phyloP scores from a whole-genome alignment of 2,797 vertebrate species.

The Cirrhinus molitorella region DNA sequence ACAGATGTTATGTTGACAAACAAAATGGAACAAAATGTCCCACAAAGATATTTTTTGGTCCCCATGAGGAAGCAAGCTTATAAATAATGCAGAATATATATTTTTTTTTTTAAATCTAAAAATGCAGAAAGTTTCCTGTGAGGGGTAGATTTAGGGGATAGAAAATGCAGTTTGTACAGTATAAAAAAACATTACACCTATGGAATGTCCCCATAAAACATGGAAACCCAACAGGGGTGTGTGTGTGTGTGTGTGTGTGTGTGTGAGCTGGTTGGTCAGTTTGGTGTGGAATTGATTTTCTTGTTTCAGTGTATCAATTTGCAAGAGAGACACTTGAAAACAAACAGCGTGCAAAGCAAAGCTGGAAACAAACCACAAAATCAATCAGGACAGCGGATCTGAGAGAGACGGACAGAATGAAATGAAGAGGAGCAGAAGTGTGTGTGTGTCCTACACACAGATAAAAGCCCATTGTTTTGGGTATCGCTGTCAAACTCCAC shows the following conservation, averaged over 20 bases:
- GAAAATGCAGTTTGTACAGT: too few species aligned
- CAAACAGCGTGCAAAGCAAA: conserved; percentile 47
- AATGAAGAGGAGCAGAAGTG: conserved; percentile 21
- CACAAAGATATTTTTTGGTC: too few species aligned
- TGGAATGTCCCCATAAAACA: too few species aligned
- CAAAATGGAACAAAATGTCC: too few species aligned
- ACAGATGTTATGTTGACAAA: too few species aligned
- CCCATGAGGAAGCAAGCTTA: too few species aligned
- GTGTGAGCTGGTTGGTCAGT: conserved; percentile 28
- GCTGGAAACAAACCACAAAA: conserved; percentile 67
- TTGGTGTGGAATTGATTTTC: conserved; percentile 56
- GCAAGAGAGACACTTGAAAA: conserved; percentile 66
- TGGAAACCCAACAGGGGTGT: not conserved
- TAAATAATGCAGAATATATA: too few species aligned
- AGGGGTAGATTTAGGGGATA: too few species aligned
- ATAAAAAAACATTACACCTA: too few species aligned
- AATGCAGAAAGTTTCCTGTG: too few species aligned
- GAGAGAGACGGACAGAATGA: conserved; percentile 13
- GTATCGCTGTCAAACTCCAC: not conserved
- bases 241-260: conserved; percentile 23
- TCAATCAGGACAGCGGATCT: conserved; percentile 56
- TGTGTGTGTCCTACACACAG: not conserved
- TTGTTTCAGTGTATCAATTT: conserved; percentile 64
- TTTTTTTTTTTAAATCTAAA: too few species aligned
- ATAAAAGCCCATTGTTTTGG: conserved; percentile 3